These are phyloP conservation scores for Cacatua alba DNA, from an alignment of 2,113 vertebrate genomes.

Conservation along the genomic window DNA sequence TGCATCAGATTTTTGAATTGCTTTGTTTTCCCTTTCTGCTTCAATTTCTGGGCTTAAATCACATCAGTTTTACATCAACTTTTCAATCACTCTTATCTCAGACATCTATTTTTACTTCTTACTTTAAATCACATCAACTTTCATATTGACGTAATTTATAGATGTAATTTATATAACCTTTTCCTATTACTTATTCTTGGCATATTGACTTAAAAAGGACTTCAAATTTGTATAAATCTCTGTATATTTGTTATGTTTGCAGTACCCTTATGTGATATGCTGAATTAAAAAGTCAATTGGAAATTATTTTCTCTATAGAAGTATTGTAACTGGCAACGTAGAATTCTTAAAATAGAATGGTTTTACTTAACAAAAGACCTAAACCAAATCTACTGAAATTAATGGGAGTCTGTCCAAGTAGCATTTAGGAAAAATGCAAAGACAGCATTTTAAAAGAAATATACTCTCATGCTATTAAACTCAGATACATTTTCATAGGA, in stretches of 20 bases:
- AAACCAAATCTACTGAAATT: background rate
- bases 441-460: background rate
- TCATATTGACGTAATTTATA: constrained; percentile 1
- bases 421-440: background rate
- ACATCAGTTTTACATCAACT: constrained; percentile 33
- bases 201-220: background rate
- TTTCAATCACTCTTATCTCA: constrained; percentile 38
- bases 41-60: constrained; percentile 40
- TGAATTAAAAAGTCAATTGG: background rate
- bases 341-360: background rate
- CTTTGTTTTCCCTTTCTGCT: constrained; percentile 35
- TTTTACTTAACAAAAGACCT: background rate
- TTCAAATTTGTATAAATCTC: background rate
- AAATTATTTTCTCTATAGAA: background rate
- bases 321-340: background rate
- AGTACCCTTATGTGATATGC: background rate
- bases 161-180: constrained; percentile 12
- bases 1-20: background rate
- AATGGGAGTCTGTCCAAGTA: background rate
- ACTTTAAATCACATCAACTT: constrained; percentile 38
- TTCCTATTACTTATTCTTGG: background rate
- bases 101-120: constrained; percentile 32
- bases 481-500: background rate
- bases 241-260: background rate
- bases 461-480: background rate